Base-by-base conservation (phyloP, 2,888 invertebrate species). In the Limnephilus auricula region DNA sequence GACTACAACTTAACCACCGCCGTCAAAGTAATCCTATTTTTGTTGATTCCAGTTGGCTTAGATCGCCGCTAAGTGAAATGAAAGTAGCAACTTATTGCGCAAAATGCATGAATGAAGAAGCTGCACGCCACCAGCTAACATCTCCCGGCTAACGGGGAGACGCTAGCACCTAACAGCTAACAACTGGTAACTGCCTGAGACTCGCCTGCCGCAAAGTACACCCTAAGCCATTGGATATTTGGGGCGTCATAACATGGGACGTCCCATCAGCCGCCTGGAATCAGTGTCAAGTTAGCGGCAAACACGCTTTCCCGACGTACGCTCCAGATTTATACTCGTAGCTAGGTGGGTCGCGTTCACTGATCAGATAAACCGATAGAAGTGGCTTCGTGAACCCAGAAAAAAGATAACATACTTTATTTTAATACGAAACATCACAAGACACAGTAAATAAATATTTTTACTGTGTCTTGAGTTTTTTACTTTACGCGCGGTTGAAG, bases 281-380 rank as follows among this genome's bases (percentile, higher is more conserved):
- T 85, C 85, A 85, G 85, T 85, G 85, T 85, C 85, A 85, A 85
- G 85, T 85, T 45, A 40, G 40, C 85, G 82, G 34, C 34, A 34
- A 82, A 37, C 82, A 34, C 34, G 82, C 82, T 82, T n/a, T 32
- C 65, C 65, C 82, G 34, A 18, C 34, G 25, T 34, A 25, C 65
- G 65, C 65, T 65, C 65, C 9, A 65, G 50, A 50, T 18, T 50
- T 50, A 50, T 50, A 50, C 18, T 50, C 13, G 18, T 50, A 50
- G 50, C 50, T 18, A 50, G 50, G 50, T 50, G 50, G 50, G 5
- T 50, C 50, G 4, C 18, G 15, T 50, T 18, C 50, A 50, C 50
- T 18, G 50, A 50, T 18, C 50, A 50, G 18, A 50, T 45, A 50
- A 50, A 50, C 5, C 18, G 50, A 50, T 50, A 50, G 50, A 50